phyloP scores from a whole-genome alignment of 2,888 invertebrate genomes.

The Lasioglossum vierecki region DNA sequence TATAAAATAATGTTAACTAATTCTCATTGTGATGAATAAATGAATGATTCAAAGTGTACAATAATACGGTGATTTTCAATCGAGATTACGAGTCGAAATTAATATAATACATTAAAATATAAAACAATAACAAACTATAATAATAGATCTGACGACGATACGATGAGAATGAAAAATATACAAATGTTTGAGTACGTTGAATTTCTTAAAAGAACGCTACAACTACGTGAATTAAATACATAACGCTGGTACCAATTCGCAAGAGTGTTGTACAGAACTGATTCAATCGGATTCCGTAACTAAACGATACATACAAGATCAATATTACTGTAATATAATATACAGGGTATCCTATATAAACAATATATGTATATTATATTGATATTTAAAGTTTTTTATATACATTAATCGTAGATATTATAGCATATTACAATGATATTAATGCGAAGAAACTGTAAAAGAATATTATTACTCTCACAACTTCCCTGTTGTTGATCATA shows the following conservation, averaged over 20 bases:
- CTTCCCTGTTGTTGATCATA: neutral
- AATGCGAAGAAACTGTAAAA: slow-evolving; percentile 23
- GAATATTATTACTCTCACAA: slow-evolving; percentile 6
- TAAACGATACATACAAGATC: slow-evolving; percentile 24
- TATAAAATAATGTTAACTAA: slow-evolving; percentile 2
- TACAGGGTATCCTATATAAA: neutral
- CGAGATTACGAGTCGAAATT: neutral
- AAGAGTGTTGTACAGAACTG: slow-evolving; percentile 5
- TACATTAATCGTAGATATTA: slow-evolving; percentile 27
- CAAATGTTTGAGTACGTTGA: slow-evolving; percentile 42
- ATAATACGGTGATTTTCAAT: neutral
- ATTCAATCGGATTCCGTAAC: neutral
- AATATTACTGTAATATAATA: slow-evolving; percentile 44
- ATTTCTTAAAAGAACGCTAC: slow-evolving; percentile 3
- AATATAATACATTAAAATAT: slow-evolving; percentile 47
- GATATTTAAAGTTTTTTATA: slow-evolving; percentile 15
- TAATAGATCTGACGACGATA: slow-evolving; percentile 24
- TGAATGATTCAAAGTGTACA: slow-evolving; percentile 14
- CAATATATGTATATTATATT: neutral
- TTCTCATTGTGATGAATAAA: slow-evolving; percentile 7
- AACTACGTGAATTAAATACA: slow-evolving; percentile 26
- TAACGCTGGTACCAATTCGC: slow-evolving; percentile 23
- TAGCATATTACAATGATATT: slow-evolving; percentile 40
- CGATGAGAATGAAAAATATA: slow-evolving; percentile 50
- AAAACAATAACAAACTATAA: slow-evolving; percentile 47